Conservation (phyloP, 2,113 vertebrate genomes). For the Alethe castanea region DNA sequence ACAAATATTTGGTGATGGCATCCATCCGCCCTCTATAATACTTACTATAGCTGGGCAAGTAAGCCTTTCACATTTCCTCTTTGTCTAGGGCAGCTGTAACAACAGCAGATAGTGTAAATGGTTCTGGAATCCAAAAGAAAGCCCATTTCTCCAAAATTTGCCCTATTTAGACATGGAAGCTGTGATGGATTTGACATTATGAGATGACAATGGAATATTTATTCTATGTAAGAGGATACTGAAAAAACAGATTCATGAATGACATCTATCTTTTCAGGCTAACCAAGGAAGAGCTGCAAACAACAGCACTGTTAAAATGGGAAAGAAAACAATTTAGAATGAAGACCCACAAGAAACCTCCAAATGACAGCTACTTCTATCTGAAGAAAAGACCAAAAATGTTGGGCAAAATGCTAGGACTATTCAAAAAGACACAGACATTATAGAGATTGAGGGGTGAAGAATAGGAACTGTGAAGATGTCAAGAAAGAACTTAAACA, state of each 20-base stretch:
- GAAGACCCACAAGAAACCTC: not conserved
- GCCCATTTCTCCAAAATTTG: not conserved
- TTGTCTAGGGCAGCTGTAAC: not conserved
- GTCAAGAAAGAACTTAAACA: not conserved
- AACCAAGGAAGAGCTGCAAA: not conserved
- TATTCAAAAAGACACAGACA: not conserved
- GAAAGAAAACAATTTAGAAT: not conserved
- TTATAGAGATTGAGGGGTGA: not conserved
- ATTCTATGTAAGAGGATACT: not conserved
- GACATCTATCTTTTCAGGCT: not conserved
- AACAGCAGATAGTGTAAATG: not conserved
- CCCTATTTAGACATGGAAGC: not conserved
- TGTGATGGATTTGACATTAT: not conserved
- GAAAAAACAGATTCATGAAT: not conserved
- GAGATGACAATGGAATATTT: not conserved
- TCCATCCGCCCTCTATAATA: not conserved
- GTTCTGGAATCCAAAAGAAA: not conserved
- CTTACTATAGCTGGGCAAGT: not conserved
- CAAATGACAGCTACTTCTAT: not conserved
- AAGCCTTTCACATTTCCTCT: not conserved
- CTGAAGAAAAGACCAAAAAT: not conserved
- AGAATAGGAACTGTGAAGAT: not conserved
- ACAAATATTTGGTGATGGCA: not conserved
- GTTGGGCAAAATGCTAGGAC: not conserved
- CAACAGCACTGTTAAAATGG: not conserved